Conservation (phyloP, 2,113 vertebrate genomes). For the Loxodonta africana region DNA sequence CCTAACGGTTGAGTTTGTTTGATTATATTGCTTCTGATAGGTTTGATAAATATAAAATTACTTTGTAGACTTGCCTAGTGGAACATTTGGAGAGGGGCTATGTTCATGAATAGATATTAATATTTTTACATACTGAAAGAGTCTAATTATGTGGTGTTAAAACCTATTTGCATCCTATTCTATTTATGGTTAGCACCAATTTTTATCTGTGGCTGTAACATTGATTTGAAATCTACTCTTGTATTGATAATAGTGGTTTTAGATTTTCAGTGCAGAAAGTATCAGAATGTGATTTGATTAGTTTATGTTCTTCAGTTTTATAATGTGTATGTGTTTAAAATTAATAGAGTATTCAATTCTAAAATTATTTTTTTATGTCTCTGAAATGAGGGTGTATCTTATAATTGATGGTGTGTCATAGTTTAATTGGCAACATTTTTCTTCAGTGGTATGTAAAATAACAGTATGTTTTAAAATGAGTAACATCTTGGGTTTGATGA, state of each 20-base stretch:
- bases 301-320: slow-evolving; percentile 22
- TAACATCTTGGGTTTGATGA: neutral
- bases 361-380: neutral
- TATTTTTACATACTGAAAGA: neutral
- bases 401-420: neutral
- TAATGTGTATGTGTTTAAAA: neutral
- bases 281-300: slow-evolving; percentile 37
- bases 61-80: neutral
- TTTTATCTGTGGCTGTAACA: neutral
- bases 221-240: slow-evolving; percentile 3
- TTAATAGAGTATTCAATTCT: slow-evolving; percentile 20
- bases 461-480: slow-evolving; percentile 29
- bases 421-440: slow-evolving; percentile 12
- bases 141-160: neutral
- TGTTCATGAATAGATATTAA: neutral
- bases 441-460: neutral
- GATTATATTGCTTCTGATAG: slow-evolving; percentile 37
- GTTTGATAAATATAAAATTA: slow-evolving; percentile 27
- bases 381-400: neutral
- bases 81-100: neutral
- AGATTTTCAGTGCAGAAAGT: neutral
- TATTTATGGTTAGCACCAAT: neutral
- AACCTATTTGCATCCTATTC: neutral
- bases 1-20: slow-evolving; percentile 26
- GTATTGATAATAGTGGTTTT: neutral